Evolutionary conservation across 2,113 vertebrate genomes (phyloP), one percentile per base, ranked within the genome.

Genomic region (Cyanistes caeruleus): DNA sequence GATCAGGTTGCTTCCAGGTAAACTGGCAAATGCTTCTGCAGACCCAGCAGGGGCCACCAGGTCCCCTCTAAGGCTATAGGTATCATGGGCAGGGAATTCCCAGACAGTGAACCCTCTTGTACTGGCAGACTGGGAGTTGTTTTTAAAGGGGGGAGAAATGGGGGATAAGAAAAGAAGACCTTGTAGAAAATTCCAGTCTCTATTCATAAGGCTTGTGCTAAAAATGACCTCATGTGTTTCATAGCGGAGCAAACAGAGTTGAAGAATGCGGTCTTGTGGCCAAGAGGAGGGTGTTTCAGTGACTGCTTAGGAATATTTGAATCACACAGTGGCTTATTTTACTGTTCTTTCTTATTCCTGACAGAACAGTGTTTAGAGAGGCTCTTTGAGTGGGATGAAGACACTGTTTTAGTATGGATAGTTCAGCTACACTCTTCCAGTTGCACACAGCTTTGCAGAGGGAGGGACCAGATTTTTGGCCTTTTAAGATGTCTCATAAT

Each of bases 161-260:
- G 63, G 75, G 85, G 63, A 93, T 88, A 96, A 97, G 95, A 95
- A 94, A 96, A 93, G 89, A 95, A 78, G 93, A 95, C 48, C 90
- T 88, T 97, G 95, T 95, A 95, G 79, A 94, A 95, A 93, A 90
- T 93, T 76, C 84, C 87, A 94, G 74, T 74, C 84, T 87, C 93
- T 94, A 91, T 96, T 94, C 84, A 91, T 93, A 59, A 87, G 87
- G 62, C 90, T 94, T 76, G 84, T 80, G 74, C 93, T 63, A 91
- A 87, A 97, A 96, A 95, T 92, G 93, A 96, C 95, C 93, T 93
- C 84, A 94, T 96, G 70, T 91, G 82, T 91, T 73, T 93, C 77
- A 89, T 41, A 58, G 78, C 6, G 89, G 74, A 65, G 87, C 82
- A 95, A 95, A 84, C 69, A 87, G 87, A 51, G 59, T 31, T 59